Base-by-base conservation (phyloP, 2,113 vertebrate genomes). In the Tyto alba region DNA sequence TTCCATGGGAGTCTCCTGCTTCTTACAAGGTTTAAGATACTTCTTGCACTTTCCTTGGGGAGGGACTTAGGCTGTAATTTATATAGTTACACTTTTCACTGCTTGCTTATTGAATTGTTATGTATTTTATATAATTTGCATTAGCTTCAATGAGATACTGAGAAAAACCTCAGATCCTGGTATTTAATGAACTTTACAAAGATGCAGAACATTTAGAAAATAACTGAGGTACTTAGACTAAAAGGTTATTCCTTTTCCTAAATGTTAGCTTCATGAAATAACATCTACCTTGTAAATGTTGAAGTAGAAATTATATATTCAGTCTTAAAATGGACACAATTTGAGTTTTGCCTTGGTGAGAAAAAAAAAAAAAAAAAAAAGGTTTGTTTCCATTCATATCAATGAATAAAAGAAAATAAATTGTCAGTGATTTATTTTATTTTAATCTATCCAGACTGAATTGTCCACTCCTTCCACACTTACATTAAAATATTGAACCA, bases 401-500 rank as follows among this genome's bases (percentile, higher is more conserved):
- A 91, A 19, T 23, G 29, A 78, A 55, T 5, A 64, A 72, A 85
- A 41, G 0, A 6, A 47, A 66, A 55, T 20, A 85, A 50, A 74
- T 32, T 1, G 1, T 36, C 22, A 60, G 2, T 56, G 16, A 56
- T 75, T 30, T 78, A 5, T 63, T 77, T 63, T 71, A 5, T 66
- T 78, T 79, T 59, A 34, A 27, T 91, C 55, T 52, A 17, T 40
- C 23, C 8, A 83, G 43, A 89, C 15, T 16, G 1, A 62, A 91
- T 66, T 94, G 8, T 66, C 8, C 20, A 26, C 6, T 67, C 16
- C 13, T 83, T 79, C 34, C 8, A 41, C 13, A 47, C 13, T 34
- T 66, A 16, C 0, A 0, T 43, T 57, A n/a, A 36, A 20, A 3
- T 78, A 36, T 16, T 59, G 23, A 48, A 79, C 13, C 8, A 43